Evolutionary conservation across 2,888 invertebrate species (phyloP).

Genomic region (Spicauda simplicius): DNA sequence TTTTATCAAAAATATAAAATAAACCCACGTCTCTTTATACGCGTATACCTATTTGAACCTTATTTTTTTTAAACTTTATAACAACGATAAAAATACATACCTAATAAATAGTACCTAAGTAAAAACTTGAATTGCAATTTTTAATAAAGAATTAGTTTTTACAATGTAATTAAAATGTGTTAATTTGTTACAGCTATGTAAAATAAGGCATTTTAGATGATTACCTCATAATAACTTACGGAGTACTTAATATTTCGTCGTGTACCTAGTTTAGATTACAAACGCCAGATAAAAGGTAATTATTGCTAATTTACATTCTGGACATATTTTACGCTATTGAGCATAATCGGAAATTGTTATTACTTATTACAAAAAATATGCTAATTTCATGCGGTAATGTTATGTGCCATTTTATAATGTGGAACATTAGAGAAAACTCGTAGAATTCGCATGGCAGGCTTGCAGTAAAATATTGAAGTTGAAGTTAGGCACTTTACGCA

Average conservation of each 20-base stretch:
- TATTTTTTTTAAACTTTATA: too few relatives aligned
- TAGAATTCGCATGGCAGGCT: conserved; percentile 10
- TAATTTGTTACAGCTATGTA: too few relatives aligned
- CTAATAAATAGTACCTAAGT: too few relatives aligned
- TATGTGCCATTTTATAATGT: neutral
- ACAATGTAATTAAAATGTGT: too few relatives aligned
- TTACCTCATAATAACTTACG: neutral
- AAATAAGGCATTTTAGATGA: neutral
- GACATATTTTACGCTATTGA: neutral
- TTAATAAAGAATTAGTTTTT: too few relatives aligned
- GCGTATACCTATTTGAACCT: too few relatives aligned
- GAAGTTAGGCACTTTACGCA: conserved; percentile 33
- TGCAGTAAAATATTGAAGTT: conserved; percentile 33
- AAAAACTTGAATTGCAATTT: too few relatives aligned
- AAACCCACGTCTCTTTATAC: too few relatives aligned
- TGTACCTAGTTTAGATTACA: neutral
- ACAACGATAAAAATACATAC: too few relatives aligned
- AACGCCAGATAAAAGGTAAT: neutral
- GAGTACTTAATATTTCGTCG: neutral
- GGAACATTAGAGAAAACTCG: conserved; percentile 9
- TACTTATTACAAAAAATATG: neutral
- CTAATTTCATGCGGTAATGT: neutral
- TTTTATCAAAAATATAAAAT: too few relatives aligned
- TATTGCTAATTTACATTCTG: neutral
- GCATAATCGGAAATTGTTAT: neutral